These are phyloP conservation scores for Hassar affinis DNA, from an alignment of 2,113 vertebrate species.

Conservation along the genomic window DNA sequence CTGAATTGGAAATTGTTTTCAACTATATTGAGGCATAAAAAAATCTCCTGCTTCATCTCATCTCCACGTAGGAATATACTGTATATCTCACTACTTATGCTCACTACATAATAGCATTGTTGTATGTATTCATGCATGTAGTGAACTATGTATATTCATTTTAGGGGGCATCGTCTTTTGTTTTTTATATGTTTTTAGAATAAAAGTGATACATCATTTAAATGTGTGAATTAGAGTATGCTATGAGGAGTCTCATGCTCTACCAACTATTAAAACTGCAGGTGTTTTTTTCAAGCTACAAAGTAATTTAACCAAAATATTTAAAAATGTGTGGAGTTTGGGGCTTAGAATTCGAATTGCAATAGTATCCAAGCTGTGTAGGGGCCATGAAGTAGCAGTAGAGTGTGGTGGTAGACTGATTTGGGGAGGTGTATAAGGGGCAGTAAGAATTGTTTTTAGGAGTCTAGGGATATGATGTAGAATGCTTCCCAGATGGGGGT, in stretches of 20 bases:
- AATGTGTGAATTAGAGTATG: no score
- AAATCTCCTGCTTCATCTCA: no score
- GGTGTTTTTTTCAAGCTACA: not conserved
- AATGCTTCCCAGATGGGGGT: not conserved
- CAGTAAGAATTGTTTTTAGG: not conserved
- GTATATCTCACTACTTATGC: no score
- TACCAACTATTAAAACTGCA: no score
- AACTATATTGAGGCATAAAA: no score
- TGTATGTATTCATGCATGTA: no score
- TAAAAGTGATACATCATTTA: not conserved
- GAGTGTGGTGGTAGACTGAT: conserved; percentile 16
- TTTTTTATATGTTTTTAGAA: not conserved
- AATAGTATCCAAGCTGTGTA: not conserved
- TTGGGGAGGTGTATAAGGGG: not conserved
- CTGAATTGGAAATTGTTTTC: no score
- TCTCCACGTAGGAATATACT: no score
- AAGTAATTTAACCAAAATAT: not conserved
- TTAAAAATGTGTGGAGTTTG: not conserved
- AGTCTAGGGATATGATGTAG: not conserved
- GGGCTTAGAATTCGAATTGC: not conserved
- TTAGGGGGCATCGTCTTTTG: not conserved
- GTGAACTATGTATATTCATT: no score
- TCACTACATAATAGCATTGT: no score
- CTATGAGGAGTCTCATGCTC: no score
- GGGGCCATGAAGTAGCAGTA: not conserved